phyloP scores from a whole-genome alignment of 2,888 invertebrate species.

The Autographa gamma region DNA sequence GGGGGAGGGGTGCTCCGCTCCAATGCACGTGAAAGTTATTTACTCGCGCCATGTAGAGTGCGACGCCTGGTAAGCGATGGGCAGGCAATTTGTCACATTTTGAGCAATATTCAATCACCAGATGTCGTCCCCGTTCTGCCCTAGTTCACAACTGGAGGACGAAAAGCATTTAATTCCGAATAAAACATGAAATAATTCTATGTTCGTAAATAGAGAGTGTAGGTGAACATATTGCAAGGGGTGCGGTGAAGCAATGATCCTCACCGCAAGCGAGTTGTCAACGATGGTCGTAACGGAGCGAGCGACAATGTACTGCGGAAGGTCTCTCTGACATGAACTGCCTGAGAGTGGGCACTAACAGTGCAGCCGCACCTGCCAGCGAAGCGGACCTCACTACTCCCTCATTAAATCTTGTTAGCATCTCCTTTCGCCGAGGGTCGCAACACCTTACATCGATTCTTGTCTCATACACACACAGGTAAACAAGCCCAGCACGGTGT shows the following conservation, averaged over 20 bases:
- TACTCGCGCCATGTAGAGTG: slow-evolving; percentile 19
- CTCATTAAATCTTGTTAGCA: neutral
- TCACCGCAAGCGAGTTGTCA: neutral
- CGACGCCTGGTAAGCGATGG: slow-evolving; percentile 20
- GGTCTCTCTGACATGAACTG: neutral
- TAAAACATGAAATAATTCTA: neutral
- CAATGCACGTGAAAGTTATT: slow-evolving; percentile 23
- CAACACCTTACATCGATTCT: no score
- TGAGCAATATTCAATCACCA: slow-evolving; percentile 45
- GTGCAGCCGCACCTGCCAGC: neutral
- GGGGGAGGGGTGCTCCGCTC: neutral
- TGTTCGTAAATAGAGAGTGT: neutral
- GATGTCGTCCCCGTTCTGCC: slow-evolving; percentile 34
- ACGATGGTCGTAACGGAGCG: neutral
- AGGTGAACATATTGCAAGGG: neutral
- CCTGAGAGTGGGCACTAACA: neutral
- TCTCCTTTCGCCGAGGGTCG: no score
- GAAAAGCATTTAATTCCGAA: slow-evolving; percentile 15
- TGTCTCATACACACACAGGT: neutral
- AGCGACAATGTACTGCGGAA: neutral
- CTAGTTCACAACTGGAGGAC: slow-evolving; percentile 30
- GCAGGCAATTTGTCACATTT: slow-evolving; percentile 25
- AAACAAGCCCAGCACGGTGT: neutral
- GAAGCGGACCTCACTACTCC: neutral
- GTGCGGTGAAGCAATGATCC: neutral